Conservation (phyloP, 23 tunicate species). For the Ciona savignyi region DNA sequence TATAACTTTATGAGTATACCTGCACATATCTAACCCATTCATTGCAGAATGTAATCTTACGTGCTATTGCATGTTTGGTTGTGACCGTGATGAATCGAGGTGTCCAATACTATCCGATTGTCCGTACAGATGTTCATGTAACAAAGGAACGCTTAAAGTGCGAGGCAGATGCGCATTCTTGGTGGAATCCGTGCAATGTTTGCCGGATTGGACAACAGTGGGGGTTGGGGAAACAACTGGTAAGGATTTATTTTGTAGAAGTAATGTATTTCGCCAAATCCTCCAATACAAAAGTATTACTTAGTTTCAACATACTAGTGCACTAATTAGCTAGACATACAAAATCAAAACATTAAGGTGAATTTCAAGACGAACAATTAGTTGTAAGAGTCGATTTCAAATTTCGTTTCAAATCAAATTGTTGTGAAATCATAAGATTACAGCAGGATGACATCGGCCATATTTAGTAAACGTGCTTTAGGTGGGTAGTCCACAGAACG, state of each 20-base stretch:
- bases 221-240: slow-evolving; percentile 34
- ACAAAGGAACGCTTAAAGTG: slow-evolving; percentile 49
- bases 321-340: too few relatives aligned
- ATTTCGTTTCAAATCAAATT: too few relatives aligned
- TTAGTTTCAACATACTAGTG: too few relatives aligned
- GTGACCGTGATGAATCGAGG: slow-evolving; percentile 66
- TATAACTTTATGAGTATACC: background rate
- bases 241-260: slow-evolving; percentile 3
- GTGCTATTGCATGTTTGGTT: slow-evolving; percentile 91
- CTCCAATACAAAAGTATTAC: too few relatives aligned
- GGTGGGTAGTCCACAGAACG: too few relatives aligned
- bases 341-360: too few relatives aligned
- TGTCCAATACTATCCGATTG: slow-evolving; percentile 71
- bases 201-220: slow-evolving; percentile 53
- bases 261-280: too few relatives aligned
- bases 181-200: slow-evolving; percentile 57
- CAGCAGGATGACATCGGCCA: too few relatives aligned
- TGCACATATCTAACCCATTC: background rate
- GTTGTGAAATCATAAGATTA: too few relatives aligned
- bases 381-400: too few relatives aligned
- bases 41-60: slow-evolving; percentile 63
- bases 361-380: too few relatives aligned
- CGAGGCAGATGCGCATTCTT: slow-evolving; percentile 83
- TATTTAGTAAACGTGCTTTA: too few relatives aligned
- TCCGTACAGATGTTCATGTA: slow-evolving; percentile 76